Base-by-base conservation (phyloP, 2,113 vertebrate species). In the Pseudorasbora parva region DNA sequence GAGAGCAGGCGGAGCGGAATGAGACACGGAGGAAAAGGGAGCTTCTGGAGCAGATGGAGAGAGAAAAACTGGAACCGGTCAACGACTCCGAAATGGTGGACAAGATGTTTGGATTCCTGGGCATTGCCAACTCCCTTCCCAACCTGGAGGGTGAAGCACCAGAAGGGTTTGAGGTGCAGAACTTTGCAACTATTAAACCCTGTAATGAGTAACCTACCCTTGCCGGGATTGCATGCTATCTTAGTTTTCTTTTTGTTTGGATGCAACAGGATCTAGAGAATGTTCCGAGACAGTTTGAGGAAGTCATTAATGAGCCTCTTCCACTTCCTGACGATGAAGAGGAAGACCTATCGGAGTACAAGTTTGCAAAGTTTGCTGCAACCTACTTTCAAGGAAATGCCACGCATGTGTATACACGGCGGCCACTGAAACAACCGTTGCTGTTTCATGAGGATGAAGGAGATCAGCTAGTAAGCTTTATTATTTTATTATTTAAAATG, bases 71-170 rank as follows among this genome's bases (percentile, higher is more conserved):
- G 0, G 97, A 99, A 88, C 98, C 97, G 0, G 94, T 99, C 87
- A 99, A 97, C 0, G 96, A 99, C 92, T 98, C 98, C 0, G 98
- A 99, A 85, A 98, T 99, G 97, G 97, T 99, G 93, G 98, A 99
- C 93, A 98, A 98, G 92, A 98, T 99, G 97, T 99, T 99, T 0
- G 98, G 98, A 71, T 99, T 99, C 90, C 92, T 99, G 90, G 98
- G 97, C 2, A 96, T 93, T 0, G 96, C 96, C 0, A 90, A 89
- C 0, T 95, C 95, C 2, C 90, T 98, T 15, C 97, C 97, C 0
- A 97, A 96, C 9, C 96, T 97, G 88, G 98, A 99, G 82, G 97
- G 97, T 2, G 96, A 98, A 83, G 95, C 98, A 0, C 97, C 98
- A 0, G 92, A 93, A 0, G 98, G 98, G 83, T 99, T 99, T 0